Evolutionary conservation across 2,113 vertebrate genomes (phyloP).

Genomic region (Oryctolagus cuniculus): mOryCun1.1 NC_091434.1:147732501-147733000

Average conservation of each 20-base stretch:
- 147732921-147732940: background rate
- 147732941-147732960: background rate
- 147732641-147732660: background rate
- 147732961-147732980: background rate
- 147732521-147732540: constrained; percentile 29
- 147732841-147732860: background rate
- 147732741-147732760: background rate
- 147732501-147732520: background rate
- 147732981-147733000: background rate
- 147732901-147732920: background rate
- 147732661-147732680: background rate
- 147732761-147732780: background rate
- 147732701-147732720: background rate
- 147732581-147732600: background rate
- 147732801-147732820: background rate
- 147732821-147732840: background rate
- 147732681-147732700: background rate
- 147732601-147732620: background rate
- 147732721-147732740: background rate
- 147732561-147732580: background rate
- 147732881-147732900: background rate
- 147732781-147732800: background rate
- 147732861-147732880: background rate
- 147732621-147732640: background rate
- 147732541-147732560: background rate